A percentile compares a stretch with the other conserved stretches of the same genome.
Conservation (phyloP, 2,113 vertebrate genomes). For the Etia nguti region DNA sequence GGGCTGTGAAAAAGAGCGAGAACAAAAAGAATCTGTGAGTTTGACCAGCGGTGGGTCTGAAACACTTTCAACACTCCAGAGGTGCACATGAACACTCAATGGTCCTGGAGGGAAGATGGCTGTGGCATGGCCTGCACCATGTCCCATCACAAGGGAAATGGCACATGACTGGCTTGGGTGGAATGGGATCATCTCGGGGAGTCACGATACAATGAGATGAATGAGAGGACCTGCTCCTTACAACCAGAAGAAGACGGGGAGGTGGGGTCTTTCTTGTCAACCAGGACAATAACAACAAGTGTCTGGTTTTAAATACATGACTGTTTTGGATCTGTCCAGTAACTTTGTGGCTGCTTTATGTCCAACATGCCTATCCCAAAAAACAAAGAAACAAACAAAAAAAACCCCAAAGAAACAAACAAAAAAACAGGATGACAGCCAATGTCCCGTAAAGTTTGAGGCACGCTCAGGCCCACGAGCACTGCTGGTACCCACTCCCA, state of each 20-base stretch:
- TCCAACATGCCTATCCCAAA: neutral
- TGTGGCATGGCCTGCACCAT: conserved; percentile 32
- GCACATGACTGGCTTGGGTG: conserved; percentile 50
- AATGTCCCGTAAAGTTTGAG: neutral
- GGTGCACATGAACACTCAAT: conserved; percentile 58
- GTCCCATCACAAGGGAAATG: conserved; percentile 45
- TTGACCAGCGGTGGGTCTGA: neutral
- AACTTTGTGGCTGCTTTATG: neutral
- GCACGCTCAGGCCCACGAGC: neutral
- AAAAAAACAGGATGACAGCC: neutral
- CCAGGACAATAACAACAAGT: neutral
- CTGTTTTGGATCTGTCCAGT: neutral
- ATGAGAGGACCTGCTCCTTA: conserved; percentile 62
- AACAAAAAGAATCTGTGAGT: neutral
- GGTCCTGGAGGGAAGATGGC: conserved; percentile 46
- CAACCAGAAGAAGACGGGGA: conserved; percentile 39
- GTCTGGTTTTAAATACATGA: neutral
- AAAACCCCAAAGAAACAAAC: neutral
- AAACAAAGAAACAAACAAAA: too few species aligned
- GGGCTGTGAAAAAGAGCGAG: conserved; percentile 66
- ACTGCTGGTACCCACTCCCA: neutral
- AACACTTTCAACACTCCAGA: conserved; percentile 20
- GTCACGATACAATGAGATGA: conserved; percentile 62
- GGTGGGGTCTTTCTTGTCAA: neutral
- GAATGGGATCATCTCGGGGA: conserved; percentile 42